These are phyloP conservation scores for Holothuria glaberrima DNA, from an alignment of 35 echinoderm and acorn worm species.

Conservation along the genomic window DNA sequence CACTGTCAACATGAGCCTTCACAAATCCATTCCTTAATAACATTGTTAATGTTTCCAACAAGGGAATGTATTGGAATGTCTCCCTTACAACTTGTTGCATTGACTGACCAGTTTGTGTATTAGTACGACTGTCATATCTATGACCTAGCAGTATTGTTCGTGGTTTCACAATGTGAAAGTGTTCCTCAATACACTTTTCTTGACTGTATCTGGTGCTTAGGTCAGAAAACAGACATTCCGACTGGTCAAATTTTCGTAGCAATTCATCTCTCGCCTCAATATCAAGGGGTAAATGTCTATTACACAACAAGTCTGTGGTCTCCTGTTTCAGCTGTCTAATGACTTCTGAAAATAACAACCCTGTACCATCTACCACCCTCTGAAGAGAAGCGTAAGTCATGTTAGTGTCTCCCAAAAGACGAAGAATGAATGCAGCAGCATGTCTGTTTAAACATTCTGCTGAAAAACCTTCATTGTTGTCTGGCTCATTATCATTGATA, in stretches of 20 bases:
- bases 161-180: background rate
- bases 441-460: background rate
- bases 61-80: conserved; percentile 17
- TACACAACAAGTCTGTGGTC: background rate
- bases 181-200: conserved; percentile 2
- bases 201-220: conserved; percentile 9
- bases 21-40: background rate
- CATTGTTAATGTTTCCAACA: conserved; percentile 1
- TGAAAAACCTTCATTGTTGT: too few species aligned
- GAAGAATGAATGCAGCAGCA: conserved; percentile 5
- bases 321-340: background rate
- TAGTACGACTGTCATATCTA: background rate
- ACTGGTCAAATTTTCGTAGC: background rate
- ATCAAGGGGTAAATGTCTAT: background rate
- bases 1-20: background rate
- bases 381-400: conserved; percentile 19
- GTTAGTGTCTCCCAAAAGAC: conserved; percentile 3
- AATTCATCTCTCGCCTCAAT: background rate
- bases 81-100: conserved; percentile 5
- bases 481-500: too few species aligned
- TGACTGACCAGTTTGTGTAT: background rate
- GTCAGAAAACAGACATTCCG: background rate
- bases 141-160: background rate
- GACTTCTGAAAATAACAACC: background rate
- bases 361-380: background rate